These are phyloP conservation scores for Cirrhinus molitorella DNA, from an alignment of 2,797 vertebrate genomes.

Conservation along the genomic window DNA sequence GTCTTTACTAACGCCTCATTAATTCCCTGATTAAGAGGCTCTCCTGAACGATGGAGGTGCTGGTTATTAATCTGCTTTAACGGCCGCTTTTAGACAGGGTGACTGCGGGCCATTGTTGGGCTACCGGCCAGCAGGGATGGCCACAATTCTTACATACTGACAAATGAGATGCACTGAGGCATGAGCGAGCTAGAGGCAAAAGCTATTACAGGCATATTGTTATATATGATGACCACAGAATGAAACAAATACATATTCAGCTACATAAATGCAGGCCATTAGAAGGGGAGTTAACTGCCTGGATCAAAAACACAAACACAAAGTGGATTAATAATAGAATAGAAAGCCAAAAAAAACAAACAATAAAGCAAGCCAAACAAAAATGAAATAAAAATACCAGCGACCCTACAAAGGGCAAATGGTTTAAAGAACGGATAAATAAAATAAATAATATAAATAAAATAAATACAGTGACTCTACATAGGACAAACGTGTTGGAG, in stretches of 20 bases:
- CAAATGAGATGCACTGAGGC: constrained; percentile 65
- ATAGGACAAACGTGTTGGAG: neutral
- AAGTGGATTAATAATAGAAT: constrained; percentile 3
- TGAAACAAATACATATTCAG: constrained; percentile 39
- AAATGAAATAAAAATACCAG: neutral
- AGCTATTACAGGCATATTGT: constrained; percentile 65
- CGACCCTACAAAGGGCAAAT: neutral
- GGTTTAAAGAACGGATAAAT: neutral
- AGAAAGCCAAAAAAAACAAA: neutral
- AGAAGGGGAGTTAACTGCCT: constrained; percentile 1
- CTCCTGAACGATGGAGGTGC: constrained; percentile 62
- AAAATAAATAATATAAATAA: neutral
- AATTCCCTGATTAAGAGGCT: constrained; percentile 73
- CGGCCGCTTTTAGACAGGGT: constrained; percentile 60
- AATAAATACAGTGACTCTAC: neutral
- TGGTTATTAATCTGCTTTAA: constrained; percentile 74
- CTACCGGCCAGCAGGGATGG: constrained; percentile 60
- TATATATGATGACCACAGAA: constrained; percentile 50
- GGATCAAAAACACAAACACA: constrained; percentile 4
- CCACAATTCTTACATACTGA: constrained; percentile 73
- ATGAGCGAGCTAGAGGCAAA: constrained; percentile 62
- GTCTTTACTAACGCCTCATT: constrained; percentile 76
- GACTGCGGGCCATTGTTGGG: constrained; percentile 48
- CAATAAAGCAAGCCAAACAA: neutral
- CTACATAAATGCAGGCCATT: constrained; percentile 2